A percentile compares a stretch with the other conserved stretches of the same genome.
Conservation (phyloP, 2,797 vertebrate genomes). For the Cheirogaleus major region DNA sequence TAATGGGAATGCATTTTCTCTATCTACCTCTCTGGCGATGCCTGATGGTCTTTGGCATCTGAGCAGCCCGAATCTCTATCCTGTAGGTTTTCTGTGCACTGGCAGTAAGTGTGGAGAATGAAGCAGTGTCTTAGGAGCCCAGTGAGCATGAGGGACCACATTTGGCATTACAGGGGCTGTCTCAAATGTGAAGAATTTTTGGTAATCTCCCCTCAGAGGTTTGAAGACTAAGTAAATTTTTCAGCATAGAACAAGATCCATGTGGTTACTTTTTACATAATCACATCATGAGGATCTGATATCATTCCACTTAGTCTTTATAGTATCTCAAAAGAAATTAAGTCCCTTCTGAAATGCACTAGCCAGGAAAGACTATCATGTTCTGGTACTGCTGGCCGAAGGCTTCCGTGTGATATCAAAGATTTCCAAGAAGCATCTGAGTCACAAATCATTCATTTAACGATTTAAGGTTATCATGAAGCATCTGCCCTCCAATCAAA, state of each 20-base stretch:
- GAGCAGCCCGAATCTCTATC: background rate
- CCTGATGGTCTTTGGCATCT: background rate
- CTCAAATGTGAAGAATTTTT: constrained; percentile 28
- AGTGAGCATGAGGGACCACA: background rate
- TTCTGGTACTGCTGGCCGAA: background rate
- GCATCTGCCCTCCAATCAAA: background rate
- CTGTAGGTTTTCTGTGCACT: background rate
- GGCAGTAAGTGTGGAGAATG: background rate
- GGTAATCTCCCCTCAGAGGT: background rate
- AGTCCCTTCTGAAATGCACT: background rate
- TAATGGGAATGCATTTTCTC: background rate
- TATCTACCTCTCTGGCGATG: background rate
- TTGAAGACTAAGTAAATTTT: constrained; percentile 57
- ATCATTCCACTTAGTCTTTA: background rate
- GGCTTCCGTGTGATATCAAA: background rate
- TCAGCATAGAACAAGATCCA: constrained; percentile 16
- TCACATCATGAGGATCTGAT: background rate
- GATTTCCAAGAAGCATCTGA: background rate
- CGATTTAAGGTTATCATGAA: constrained; percentile 33
- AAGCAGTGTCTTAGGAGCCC: background rate
- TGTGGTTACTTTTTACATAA: background rate
- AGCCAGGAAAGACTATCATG: background rate
- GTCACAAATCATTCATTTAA: constrained; percentile 1
- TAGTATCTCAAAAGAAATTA: background rate
- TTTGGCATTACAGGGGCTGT: background rate